Evolutionary conservation across 2,797 vertebrate species (phyloP), one percentile per base, ranked within the genome.

Genomic region (Avahi laniger): DNA sequence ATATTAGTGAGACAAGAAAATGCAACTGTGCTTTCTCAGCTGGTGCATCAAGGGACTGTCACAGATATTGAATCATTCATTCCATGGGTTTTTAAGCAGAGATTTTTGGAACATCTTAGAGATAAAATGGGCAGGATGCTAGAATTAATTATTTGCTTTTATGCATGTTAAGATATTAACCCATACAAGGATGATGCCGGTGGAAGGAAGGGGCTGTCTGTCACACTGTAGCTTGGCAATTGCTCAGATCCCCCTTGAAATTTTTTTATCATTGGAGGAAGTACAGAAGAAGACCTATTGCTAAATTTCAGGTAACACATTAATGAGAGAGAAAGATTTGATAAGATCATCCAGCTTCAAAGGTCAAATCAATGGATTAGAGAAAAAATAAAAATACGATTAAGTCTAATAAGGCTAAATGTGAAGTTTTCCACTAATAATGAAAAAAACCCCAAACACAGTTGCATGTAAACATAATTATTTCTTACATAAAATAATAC

Each of bases 141-240:
- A 41, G 18, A 22, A 22, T 52, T 9, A 18, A 11, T 30, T 57
- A 14, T 69, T 90, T 30, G 9, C 12, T 33, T 41, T 78, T 38
- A 5, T 7, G 18, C 5, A 10, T 54, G 12, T 43, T 38, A 52
- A 83, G 48, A 33, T 10, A n/a, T 24, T 0, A 4, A 33, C 17
- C 17, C 33, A 22, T 4, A 17, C 6, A 26, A 46, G 3, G 1
- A 30, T 15, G 28, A 6, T 0, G 20, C 12, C 9, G 9, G 33
- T 41, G 35, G 61, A 61, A 30, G 38, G 3, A 35, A 24, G 38
- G 1, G 26, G 1, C 11, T 70, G 8, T 13, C 10, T 2, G 4
- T 12, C 13, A 5, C 26, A 18, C 18, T 7, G 2, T 2, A 41
- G 61, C 7, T 35, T 46, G 30, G 22, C 28, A 63, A 6, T 28